Evolutionary conservation across 1,140 invertebrate genomes (phyloP).

Genomic region (Chlorops oryzae): DNA sequence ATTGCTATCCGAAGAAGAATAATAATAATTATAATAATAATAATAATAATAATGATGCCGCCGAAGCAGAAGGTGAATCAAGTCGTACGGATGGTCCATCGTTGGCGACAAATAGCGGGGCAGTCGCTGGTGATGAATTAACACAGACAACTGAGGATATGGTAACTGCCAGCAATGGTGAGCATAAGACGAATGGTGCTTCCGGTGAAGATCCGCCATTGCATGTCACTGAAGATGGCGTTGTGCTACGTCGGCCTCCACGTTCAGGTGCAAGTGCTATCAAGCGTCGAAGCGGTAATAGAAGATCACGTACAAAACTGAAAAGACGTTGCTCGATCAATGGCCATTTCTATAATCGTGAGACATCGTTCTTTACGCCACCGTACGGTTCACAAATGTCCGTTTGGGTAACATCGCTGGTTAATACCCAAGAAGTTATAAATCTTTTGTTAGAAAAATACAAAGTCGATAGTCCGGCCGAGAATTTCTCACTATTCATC

Average conservation of each 20-base stretch:
- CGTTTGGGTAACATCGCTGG: conserved; percentile 76
- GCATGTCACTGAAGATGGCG: conserved; percentile 42
- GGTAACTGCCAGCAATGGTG: conserved; percentile 27
- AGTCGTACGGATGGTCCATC: conserved; percentile 35
- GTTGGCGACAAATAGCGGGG: conserved; percentile 32
- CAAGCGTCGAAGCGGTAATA: conserved; percentile 61
- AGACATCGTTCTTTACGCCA: conserved; percentile 82
- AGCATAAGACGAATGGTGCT: background rate
- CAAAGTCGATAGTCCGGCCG: conserved; percentile 71
- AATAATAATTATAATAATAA: too few relatives aligned
- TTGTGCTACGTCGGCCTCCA: conserved; percentile 43
- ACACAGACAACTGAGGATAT: conserved; percentile 40
- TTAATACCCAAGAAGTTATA: conserved; percentile 75
- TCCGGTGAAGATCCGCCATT: conserved; percentile 29
- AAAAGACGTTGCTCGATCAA: conserved; percentile 79
- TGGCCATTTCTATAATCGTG: conserved; percentile 81
- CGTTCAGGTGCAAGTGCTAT: conserved; percentile 63
- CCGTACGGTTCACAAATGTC: conserved; percentile 79
- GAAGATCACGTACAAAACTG: conserved; percentile 62
- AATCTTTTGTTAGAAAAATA: conserved; percentile 82
- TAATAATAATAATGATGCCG: conserved; percentile 8
- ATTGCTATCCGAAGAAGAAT: conserved; percentile 45
- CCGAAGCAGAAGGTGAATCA: conserved; percentile 32
- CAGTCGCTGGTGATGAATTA: conserved; percentile 39
- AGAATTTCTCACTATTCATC: conserved; percentile 76